Evolutionary conservation across 2,888 invertebrate genomes (phyloP).

Genomic region (Ophion ellenae): DNA sequence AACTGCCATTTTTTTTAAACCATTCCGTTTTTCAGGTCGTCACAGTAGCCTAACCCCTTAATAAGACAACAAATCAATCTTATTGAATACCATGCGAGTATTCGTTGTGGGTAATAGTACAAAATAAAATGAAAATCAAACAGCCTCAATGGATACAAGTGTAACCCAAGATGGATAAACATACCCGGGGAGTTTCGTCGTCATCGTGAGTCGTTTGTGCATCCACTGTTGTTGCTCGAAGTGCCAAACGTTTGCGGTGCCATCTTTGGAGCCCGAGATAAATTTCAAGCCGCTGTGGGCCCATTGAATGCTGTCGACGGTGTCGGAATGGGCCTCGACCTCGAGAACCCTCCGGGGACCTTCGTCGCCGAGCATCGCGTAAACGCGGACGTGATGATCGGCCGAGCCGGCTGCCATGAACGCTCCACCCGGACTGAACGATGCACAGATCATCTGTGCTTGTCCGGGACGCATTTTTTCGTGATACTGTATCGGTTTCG

Average conservation of each 20-base stretch:
- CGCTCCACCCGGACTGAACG: conserved; percentile 94
- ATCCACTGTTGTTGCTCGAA: conserved; percentile 96
- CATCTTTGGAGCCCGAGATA: conserved; percentile 98
- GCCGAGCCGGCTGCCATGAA: conserved; percentile 97
- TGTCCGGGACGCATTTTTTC: conserved; percentile 96
- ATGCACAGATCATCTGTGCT: conserved; percentile 97
- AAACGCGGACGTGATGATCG: conserved; percentile 97
- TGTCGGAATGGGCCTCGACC: conserved; percentile 90
- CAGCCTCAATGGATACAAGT: neutral
- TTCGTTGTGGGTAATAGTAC: too few species aligned
- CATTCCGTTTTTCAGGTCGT: too few species aligned
- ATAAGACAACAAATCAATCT: too few species aligned
- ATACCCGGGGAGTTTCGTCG: conserved; percentile 86
- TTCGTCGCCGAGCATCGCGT: conserved; percentile 90
- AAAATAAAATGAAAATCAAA: neutral
- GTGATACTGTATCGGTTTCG: conserved; percentile 95
- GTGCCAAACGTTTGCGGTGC: conserved; percentile 96
- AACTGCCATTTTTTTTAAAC: too few species aligned
- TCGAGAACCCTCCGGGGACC: conserved; percentile 89
- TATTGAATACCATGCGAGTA: too few species aligned
- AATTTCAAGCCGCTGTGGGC: conserved; percentile 94
- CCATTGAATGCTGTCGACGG: conserved; percentile 98
- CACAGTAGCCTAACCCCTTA: too few species aligned
- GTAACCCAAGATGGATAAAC: neutral
- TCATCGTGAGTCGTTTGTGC: conserved; percentile 90